These are phyloP conservation scores for Anas acuta DNA, from an alignment of 2,797 vertebrate species.

Conservation along the genomic window DNA sequence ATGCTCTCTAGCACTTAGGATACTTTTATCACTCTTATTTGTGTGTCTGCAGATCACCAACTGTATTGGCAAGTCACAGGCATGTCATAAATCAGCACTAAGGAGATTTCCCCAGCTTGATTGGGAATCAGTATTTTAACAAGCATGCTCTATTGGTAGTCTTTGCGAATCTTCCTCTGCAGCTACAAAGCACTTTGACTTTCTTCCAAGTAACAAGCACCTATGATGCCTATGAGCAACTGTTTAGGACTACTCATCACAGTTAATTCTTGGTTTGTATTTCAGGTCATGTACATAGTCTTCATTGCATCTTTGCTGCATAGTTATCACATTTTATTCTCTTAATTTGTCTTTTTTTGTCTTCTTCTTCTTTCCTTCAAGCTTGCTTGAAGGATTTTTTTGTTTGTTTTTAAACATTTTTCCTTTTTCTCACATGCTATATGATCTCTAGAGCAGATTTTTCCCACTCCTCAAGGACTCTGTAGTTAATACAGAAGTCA, in stretches of 20 bases:
- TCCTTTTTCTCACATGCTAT: background rate
- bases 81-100: fast-evolving
- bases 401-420: background rate
- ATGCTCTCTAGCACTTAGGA: background rate
- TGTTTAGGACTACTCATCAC: background rate
- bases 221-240: background rate
- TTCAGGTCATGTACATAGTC: background rate
- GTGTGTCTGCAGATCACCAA: background rate
- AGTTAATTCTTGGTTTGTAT: background rate
- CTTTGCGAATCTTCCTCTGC: background rate
- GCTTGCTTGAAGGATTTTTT: background rate
- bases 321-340: background rate
- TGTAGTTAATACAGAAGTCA: background rate
- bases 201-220: background rate
- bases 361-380: background rate
- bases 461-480: background rate
- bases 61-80: fast-evolving
- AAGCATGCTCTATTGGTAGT: fast-evolving
- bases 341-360: background rate
- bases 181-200: background rate
- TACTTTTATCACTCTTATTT: background rate
- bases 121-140: background rate
- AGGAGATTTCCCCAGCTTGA: background rate
- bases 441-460: background rate
- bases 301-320: background rate